phyloP scores from a whole-genome alignment of 2,888 invertebrate genomes.

The Hymenopus coronatus region DNA sequence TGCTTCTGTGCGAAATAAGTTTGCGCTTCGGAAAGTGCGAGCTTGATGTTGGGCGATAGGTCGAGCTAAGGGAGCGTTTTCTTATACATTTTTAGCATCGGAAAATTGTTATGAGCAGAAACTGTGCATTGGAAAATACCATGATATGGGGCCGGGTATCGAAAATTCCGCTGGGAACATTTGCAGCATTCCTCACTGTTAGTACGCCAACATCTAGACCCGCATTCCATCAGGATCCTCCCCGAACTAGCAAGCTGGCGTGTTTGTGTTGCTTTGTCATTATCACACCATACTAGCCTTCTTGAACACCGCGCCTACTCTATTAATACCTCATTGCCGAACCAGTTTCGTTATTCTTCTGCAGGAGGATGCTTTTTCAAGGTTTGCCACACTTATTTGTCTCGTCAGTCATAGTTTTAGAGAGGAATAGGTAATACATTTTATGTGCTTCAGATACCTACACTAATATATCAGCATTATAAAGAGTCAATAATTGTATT shows the following conservation, averaged over 20 bases:
- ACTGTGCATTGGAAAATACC: slow-evolving; percentile 12
- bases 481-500: too few species aligned
- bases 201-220: not conserved
- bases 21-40: not conserved
- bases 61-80: not conserved
- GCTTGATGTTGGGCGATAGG: not conserved
- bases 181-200: not conserved
- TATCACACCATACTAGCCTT: not conserved
- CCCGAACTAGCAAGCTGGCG: too few species aligned
- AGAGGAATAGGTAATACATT: too few species aligned
- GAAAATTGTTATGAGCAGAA: slow-evolving; percentile 8
- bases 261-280: not conserved
- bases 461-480: too few species aligned
- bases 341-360: too few species aligned
- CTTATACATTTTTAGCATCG: not conserved
- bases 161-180: slow-evolving; percentile 12
- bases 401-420: too few species aligned
- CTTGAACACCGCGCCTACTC: not conserved
- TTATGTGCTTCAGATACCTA: too few species aligned
- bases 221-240: not conserved
- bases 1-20: not conserved
- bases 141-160: not conserved
- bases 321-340: not conserved
- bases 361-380: too few species aligned
- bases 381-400: too few species aligned